A percentile compares a stretch with the other conserved stretches of the same genome.
These are phyloP conservation scores for Acheta domesticus DNA, from an alignment of 2,888 invertebrate genomes.

Conservation along the genomic window DNA sequence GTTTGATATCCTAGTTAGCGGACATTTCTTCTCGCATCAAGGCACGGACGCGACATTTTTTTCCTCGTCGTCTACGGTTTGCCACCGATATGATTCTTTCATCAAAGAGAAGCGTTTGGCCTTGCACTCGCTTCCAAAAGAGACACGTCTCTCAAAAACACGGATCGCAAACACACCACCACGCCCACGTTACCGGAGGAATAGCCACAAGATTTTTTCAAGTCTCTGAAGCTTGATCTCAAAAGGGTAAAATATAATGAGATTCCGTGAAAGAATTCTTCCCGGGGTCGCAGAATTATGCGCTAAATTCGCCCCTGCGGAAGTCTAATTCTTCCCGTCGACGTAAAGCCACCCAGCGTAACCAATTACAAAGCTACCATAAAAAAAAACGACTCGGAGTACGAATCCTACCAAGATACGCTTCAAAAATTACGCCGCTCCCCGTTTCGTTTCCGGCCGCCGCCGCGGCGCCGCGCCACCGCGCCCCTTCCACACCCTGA, in stretches of 20 bases:
- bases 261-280: not conserved
- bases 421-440: constrained; percentile 8
- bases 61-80: too few relatives aligned
- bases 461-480: not conserved
- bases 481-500: not conserved
- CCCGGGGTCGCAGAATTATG: not conserved
- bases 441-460: not conserved
- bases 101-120: too few relatives aligned
- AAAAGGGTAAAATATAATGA: not conserved
- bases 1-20: too few relatives aligned
- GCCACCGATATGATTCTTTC: too few relatives aligned
- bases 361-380: constrained; percentile 18
- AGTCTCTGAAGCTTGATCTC: too few relatives aligned
- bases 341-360: not conserved
- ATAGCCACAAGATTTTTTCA: too few relatives aligned
- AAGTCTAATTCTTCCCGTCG: constrained; percentile 18
- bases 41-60: too few relatives aligned
- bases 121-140: too few relatives aligned
- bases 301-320: constrained; percentile 18
- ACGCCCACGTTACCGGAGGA: too few relatives aligned
- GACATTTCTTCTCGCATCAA: too few relatives aligned
- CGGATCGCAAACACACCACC: too few relatives aligned
- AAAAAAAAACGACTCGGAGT: not conserved
- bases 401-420: not conserved
- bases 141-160: too few relatives aligned